Conservation (phyloP, 2,797 vertebrate genomes). For the Semotilus atromaculatus region DNA sequence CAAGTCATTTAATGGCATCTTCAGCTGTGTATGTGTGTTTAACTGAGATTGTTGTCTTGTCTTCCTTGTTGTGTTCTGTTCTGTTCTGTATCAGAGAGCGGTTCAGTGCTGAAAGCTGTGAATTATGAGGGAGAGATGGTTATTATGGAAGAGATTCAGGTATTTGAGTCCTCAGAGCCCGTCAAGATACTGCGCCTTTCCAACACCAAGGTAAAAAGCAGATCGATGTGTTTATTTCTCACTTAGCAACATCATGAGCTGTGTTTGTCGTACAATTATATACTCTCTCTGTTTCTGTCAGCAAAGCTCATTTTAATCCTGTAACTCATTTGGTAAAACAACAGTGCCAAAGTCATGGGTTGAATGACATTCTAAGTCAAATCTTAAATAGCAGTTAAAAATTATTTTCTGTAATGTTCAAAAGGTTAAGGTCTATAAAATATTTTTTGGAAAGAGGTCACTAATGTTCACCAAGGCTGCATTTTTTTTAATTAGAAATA, state of each 20-base stretch:
- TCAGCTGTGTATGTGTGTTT: conserved; percentile 1
- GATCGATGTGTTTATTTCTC: not conserved
- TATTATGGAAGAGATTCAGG: conserved; percentile 82
- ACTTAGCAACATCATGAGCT: too few species aligned
- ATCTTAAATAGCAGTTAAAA: not conserved
- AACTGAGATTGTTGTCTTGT: not conserved
- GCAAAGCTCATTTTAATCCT: not conserved
- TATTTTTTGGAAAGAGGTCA: not conserved
- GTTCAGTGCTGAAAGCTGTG: conserved; percentile 82
- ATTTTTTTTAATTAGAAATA: not conserved
- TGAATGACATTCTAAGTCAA: not conserved
- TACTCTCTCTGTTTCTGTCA: not conserved
- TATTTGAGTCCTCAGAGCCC: conserved; percentile 72
- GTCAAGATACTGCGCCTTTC: conserved; percentile 78
- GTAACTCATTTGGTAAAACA: not conserved
- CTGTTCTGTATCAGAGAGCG: conserved; percentile 70
- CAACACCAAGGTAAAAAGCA: conserved; percentile 68
- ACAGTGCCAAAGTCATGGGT: not conserved
- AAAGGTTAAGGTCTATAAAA: not conserved
- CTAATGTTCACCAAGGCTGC: not conserved
- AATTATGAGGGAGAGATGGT: conserved; percentile 77
- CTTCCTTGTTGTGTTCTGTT: not conserved
- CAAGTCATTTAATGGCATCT: not conserved
- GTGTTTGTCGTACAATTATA: not conserved
- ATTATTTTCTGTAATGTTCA: not conserved